These are phyloP conservation scores for Chrysocyon brachyurus DNA, from an alignment of 2,797 vertebrate genomes.

Conservation along the genomic window DNA sequence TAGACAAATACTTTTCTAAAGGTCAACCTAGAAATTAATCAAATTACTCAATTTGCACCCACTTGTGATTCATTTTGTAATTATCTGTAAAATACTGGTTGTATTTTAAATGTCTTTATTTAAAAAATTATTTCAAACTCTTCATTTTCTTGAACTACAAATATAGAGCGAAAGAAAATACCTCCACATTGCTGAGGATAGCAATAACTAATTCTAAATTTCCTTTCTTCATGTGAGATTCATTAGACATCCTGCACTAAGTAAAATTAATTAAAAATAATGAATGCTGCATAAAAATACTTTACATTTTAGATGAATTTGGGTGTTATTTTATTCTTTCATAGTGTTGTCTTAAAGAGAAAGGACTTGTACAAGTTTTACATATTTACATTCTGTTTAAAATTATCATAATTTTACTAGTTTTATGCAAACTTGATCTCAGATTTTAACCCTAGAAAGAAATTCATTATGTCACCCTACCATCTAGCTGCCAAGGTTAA, in stretches of 20 bases:
- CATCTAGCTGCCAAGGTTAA: background rate
- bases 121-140: conserved; percentile 76
- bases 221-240: conserved; percentile 46
- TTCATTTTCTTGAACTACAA: conserved; percentile 62
- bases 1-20: conserved; percentile 76
- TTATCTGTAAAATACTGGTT: conserved; percentile 79
- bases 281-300: background rate
- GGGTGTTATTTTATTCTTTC: conserved; percentile 17
- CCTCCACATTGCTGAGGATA: conserved; percentile 44
- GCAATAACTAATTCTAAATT: conserved; percentile 58
- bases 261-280: conserved; percentile 71
- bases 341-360: conserved; percentile 5
- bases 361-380: background rate
- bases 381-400: background rate
- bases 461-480: background rate
- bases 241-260: conserved; percentile 12
- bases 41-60: conserved; percentile 74
- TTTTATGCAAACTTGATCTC: background rate
- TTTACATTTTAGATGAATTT: conserved; percentile 37
- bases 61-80: conserved; percentile 82
- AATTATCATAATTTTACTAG: background rate
- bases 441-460: background rate
- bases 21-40: conserved; percentile 84
- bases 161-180: conserved; percentile 60
- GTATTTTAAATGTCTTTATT: conserved; percentile 76